Percentiles rank a stretch among this genome's conserved stretches.
Conservation (phyloP, 2,797 vertebrate genomes). For the Argyrosomus regius region DNA sequence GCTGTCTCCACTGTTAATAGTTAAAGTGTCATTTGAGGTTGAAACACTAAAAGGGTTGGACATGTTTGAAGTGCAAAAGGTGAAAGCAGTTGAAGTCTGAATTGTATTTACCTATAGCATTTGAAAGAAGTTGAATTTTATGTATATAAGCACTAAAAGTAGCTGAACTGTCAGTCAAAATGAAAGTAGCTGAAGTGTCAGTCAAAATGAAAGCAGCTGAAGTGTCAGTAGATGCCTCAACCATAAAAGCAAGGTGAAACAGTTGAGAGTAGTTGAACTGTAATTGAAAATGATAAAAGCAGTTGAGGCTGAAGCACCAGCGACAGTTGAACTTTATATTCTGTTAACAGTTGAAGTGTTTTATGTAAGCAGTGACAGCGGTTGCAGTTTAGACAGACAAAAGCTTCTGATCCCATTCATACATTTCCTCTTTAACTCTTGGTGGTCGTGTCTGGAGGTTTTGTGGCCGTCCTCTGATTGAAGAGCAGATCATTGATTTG, state of each 20-base stretch:
- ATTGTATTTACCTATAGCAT: background rate
- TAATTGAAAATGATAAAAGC: background rate
- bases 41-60: too few relatives aligned
- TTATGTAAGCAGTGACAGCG: background rate
- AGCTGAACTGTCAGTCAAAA: background rate
- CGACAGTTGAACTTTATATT: background rate
- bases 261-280: background rate
- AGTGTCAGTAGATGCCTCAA: background rate
- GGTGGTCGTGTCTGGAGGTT: background rate
- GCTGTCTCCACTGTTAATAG: too few relatives aligned
- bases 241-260: too few relatives aligned
- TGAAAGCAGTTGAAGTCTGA: too few relatives aligned
- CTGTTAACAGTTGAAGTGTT: background rate
- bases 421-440: background rate
- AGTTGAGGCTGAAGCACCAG: background rate
- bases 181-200: background rate
- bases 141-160: background rate
- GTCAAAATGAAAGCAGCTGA: background rate
- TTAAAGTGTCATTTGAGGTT: too few relatives aligned
- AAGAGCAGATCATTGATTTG: conserved; percentile 31
- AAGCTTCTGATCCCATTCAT: background rate
- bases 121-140: background rate
- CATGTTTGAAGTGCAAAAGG: too few relatives aligned
- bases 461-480: conserved; percentile 5
- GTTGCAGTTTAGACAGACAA: background rate